Evolutionary conservation across 1,140 invertebrate genomes (phyloP), one percentile per base, ranked within the genome.

Genomic region (Alviniconcha marisindica): DNA sequence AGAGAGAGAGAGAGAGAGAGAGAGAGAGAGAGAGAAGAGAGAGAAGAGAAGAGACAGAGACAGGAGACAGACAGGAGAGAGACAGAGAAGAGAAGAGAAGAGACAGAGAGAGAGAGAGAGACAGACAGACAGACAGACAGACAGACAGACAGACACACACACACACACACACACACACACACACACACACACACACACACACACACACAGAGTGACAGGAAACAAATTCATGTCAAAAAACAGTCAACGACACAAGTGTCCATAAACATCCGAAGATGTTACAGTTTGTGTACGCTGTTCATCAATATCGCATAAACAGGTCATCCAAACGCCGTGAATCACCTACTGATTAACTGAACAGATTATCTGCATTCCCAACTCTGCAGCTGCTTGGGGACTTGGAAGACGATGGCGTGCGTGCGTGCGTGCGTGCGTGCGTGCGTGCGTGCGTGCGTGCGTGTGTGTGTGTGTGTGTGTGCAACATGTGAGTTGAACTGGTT

Each of bases 381-480:
- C n/a, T n/a, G n/a, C n/a, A n/a, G n/a, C n/a, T n/a, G n/a, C n/a
- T n/a, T n/a, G n/a, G n/a, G n/a, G n/a, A n/a, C n/a, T n/a, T n/a
- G n/a, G n/a, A n/a, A n/a, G n/a, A n/a, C n/a, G n/a, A n/a, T n/a
- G 33, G 74, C 42, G 74, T 77, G 74, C 33, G 73, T 83, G 56
- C 74, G 74, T 77, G 56, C 48, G 74, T 54, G 56, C 48, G 73
- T 83, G 56, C 51, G 73, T 60, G 76, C 28, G 73, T 83, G 56
- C 74, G 73, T 77, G 44, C 40, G 51, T 77, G 66, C 74, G 73
- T 77, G 73, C 56, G 73, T 83, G n/a, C 51, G 77, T 80, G 38
- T 24, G 74, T 77, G 74, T 24, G 74, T 77, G 74, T 42, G 74
- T 77, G 74, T 24, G 74, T 77, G 74, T 42, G 74, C n/a, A n/a